Conservation (phyloP, 2,113 vertebrate genomes). For the Alectura lathami region DNA sequence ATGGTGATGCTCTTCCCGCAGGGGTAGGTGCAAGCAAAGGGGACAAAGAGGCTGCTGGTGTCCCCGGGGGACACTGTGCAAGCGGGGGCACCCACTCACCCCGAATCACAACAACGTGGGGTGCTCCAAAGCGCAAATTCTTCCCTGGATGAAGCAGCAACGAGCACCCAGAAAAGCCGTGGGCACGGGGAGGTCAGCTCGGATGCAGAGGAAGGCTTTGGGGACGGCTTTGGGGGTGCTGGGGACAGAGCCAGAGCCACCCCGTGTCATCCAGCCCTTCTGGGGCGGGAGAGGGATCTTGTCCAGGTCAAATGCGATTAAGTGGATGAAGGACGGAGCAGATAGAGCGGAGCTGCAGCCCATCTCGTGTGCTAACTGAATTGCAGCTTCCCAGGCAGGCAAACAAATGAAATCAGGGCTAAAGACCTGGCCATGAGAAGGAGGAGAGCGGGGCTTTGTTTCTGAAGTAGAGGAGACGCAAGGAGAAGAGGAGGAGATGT, state of each 20-base stretch:
- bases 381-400: slow-evolving; percentile 57
- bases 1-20: background rate
- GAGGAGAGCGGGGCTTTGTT: background rate
- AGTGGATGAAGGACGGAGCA: slow-evolving; percentile 23
- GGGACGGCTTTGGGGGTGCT: background rate
- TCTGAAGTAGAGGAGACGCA: background rate
- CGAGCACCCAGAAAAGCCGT: too few species aligned
- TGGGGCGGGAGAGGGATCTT: slow-evolving; percentile 12
- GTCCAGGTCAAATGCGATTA: slow-evolving; percentile 63
- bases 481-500: slow-evolving; percentile 35
- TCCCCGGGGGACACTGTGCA: background rate
- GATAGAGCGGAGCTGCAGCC: slow-evolving; percentile 35
- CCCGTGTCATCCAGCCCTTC: slow-evolving; percentile 40
- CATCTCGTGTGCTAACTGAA: slow-evolving; percentile 37
- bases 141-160: background rate
- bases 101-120: background rate
- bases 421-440: slow-evolving; percentile 37
- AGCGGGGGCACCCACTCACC: rapidly evolving
- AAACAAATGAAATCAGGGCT: slow-evolving; percentile 37
- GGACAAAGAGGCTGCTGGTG: background rate
- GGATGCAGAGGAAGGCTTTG: background rate
- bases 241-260: slow-evolving; percentile 2
- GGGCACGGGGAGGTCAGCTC: background rate
- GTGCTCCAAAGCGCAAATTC: too few species aligned
- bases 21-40: background rate